Conservation (phyloP, 2,797 vertebrate genomes). For the Myotis vivesi region DNA sequence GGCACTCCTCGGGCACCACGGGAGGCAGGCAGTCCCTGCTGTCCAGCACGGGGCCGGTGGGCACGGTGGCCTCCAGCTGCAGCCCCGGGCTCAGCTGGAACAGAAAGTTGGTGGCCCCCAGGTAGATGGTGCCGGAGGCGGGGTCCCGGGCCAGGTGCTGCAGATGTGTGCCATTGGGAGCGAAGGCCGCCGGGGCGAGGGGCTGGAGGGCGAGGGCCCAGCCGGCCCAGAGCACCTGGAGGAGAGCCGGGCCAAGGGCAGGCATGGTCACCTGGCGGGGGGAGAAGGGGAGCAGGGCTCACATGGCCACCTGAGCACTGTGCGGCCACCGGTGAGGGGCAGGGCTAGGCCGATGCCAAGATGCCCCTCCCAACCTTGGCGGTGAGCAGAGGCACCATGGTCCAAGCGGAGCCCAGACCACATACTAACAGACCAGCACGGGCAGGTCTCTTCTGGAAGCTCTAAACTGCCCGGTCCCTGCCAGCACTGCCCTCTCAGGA, state of each 20-base stretch:
- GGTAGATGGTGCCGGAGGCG: slow-evolving; percentile 89
- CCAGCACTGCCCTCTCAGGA: not conserved
- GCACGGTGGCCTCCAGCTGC: slow-evolving; percentile 83
- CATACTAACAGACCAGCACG: not conserved
- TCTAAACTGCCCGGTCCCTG: not conserved
- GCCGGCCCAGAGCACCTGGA: slow-evolving; percentile 71
- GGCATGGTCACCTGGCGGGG: slow-evolving; percentile 76
- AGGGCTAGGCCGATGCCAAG: not conserved
- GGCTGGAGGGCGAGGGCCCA: slow-evolving; percentile 62
- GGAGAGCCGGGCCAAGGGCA: slow-evolving; percentile 69
- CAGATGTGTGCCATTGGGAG: slow-evolving; percentile 88
- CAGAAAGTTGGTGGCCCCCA: slow-evolving; percentile 93
- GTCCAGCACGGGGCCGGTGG: slow-evolving; percentile 92
- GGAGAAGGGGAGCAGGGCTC: not conserved
- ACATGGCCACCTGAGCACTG: not conserved
- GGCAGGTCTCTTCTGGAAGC: not conserved
- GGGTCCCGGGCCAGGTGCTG: slow-evolving; percentile 93
- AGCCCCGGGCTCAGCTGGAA: slow-evolving; percentile 92
- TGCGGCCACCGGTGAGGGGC: not conserved
- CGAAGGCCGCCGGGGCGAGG: slow-evolving; percentile 49
- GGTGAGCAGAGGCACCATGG: not conserved
- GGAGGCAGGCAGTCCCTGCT: slow-evolving; percentile 96
- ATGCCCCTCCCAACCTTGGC: not conserved
- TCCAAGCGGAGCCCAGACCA: not conserved
- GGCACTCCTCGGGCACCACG: slow-evolving; percentile 90